Conservation (phyloP, 2,797 vertebrate species). For the Rhincodon typus region DNA sequence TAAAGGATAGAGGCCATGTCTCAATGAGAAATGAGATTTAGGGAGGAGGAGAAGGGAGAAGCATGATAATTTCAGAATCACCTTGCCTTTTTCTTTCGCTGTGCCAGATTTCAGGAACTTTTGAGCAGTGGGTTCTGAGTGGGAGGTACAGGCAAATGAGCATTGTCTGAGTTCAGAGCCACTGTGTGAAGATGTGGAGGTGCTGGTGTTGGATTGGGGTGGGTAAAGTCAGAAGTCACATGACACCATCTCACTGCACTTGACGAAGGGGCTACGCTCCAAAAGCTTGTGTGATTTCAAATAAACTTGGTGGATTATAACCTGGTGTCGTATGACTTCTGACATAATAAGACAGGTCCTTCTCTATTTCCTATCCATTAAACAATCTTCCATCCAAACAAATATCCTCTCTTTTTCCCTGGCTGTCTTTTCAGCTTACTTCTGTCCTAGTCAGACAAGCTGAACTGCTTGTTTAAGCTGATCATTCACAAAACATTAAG, state of each 20-base stretch:
- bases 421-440: neutral
- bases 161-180: neutral
- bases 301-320: too few species aligned
- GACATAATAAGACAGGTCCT: too few species aligned
- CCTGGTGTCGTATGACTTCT: too few species aligned
- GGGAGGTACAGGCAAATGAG: neutral
- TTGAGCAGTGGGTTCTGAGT: neutral
- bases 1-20: neutral
- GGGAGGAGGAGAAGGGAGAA: neutral
- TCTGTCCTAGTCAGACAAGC: neutral
- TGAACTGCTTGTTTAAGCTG: slow-evolving; percentile 21
- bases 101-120: neutral
- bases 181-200: too few species aligned
- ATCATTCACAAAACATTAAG: slow-evolving; percentile 15
- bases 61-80: neutral
- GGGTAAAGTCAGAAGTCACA: too few species aligned
- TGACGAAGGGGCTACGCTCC: too few species aligned
- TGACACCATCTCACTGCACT: too few species aligned
- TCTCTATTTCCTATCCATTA: too few species aligned
- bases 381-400: neutral
- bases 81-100: neutral
- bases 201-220: too few species aligned
- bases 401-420: neutral
- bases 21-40: neutral
- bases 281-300: too few species aligned